phyloP scores from a whole-genome alignment of 2,113 vertebrate species.

The Phalacrocorax carbo region DNA sequence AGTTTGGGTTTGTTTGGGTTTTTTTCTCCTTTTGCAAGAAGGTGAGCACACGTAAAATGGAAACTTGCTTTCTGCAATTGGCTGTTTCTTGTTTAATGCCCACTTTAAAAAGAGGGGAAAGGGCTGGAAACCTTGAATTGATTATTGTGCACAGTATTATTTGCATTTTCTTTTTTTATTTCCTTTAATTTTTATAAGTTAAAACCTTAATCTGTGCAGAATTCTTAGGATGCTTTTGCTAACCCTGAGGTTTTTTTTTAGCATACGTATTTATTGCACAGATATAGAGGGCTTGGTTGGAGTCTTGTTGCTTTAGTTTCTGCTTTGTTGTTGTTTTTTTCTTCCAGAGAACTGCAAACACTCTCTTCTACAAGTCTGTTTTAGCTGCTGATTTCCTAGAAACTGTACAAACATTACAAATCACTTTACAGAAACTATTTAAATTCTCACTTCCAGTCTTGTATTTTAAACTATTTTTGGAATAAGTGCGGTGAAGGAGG shows the following conservation, averaged over 20 bases:
- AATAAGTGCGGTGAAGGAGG: background rate
- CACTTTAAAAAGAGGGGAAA: background rate
- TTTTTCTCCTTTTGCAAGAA: background rate
- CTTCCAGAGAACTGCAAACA: background rate
- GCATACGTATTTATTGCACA: background rate
- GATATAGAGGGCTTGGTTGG: background rate
- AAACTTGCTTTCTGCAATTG: background rate
- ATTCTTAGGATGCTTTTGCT: background rate
- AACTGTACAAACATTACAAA: background rate
- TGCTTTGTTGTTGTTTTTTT: background rate
- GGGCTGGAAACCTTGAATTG: background rate
- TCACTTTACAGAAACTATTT: background rate
- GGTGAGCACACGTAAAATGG: background rate
- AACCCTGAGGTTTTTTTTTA: background rate
- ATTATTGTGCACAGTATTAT: background rate
- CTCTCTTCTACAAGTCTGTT: background rate
- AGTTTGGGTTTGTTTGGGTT: background rate
- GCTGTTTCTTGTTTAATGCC: background rate
- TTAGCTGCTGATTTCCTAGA: constrained; percentile 2
- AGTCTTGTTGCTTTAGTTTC: background rate
- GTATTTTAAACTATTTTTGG: background rate
- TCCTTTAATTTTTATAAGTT: background rate
- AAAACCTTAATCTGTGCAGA: background rate
- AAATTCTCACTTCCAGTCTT: background rate
- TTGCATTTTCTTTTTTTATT: background rate